phyloP scores from a whole-genome alignment of 2,888 invertebrate genomes.

The Drosophila hamatofila region DNA sequence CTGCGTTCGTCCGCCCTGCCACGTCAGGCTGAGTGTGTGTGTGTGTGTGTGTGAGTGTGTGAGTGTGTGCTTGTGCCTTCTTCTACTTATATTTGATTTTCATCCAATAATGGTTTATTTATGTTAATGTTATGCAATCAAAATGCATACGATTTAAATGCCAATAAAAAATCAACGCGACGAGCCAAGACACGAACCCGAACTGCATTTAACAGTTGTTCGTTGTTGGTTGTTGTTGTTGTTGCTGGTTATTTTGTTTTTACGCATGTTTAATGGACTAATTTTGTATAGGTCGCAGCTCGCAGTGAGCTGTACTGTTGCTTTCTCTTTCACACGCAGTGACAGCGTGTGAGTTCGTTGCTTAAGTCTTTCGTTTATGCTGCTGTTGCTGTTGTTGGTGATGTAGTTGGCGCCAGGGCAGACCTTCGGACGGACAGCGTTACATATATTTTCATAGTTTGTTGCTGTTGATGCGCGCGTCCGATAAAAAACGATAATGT shows the following conservation, averaged over 20 bases:
- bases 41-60: constrained; percentile 14
- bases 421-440: constrained; percentile 59
- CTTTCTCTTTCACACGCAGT: constrained; percentile 62
- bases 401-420: constrained; percentile 76
- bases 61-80: constrained; percentile 15
- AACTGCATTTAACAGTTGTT: constrained; percentile 67
- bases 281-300: constrained; percentile 55
- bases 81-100: constrained; percentile 18
- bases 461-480: constrained; percentile 73
- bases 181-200: constrained; percentile 48
- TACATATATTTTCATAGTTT: constrained; percentile 80
- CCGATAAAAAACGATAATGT: constrained; percentile 74
- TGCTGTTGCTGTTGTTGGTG: constrained; percentile 25
- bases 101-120: constrained; percentile 80
- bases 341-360: constrained; percentile 68
- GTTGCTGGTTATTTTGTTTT: constrained; percentile 62
- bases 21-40: constrained; percentile 5
- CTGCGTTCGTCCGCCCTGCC: constrained; percentile 43
- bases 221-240: constrained; percentile 54
- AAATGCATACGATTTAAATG: constrained; percentile 82
- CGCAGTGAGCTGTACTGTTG: constrained; percentile 26
- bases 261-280: constrained; percentile 81
- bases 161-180: constrained; percentile 81
- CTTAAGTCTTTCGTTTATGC: constrained; percentile 70
- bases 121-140: constrained; percentile 83